Conservation (phyloP, 2,113 vertebrate species). For the Castor canadensis region DNA sequence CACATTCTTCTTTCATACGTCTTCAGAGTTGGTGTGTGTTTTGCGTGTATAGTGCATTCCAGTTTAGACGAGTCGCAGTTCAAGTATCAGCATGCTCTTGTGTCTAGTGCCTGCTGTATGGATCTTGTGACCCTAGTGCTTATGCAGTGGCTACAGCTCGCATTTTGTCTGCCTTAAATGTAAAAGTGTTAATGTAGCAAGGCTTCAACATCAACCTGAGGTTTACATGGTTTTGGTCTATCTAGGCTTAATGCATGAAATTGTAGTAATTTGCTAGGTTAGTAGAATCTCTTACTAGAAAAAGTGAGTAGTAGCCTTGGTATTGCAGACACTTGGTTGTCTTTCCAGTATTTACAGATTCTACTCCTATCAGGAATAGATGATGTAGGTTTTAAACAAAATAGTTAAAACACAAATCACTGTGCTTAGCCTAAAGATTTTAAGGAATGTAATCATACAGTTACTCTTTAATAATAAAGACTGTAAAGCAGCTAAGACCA, state of each 20-base stretch:
- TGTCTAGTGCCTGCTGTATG: not conserved
- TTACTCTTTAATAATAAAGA: not conserved
- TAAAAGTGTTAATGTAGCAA: not conserved
- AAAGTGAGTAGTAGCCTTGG: not conserved
- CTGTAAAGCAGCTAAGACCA: not conserved
- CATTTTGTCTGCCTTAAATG: not conserved
- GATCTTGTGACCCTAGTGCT: too few relatives aligned
- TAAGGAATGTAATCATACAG: not conserved
- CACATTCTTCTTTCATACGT: not conserved
- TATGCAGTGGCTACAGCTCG: not conserved
- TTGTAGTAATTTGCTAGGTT: not conserved
- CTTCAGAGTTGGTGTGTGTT: not conserved
- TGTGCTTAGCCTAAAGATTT: not conserved
- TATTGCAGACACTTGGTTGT: not conserved
- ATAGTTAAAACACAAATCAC: not conserved
- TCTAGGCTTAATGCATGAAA: not conserved
- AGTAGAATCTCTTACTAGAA: constrained; percentile 9
- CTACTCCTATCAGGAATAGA: not conserved
- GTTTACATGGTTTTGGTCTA: not conserved
- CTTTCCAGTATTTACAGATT: not conserved
- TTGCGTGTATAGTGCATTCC: not conserved
- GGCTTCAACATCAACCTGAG: not conserved
- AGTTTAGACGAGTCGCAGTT: not conserved
- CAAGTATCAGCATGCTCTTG: not conserved
- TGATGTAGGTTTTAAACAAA: not conserved